These are phyloP conservation scores for Hydropsyche tenuis DNA, from an alignment of 1,140 invertebrate genomes.

Conservation along the genomic window DNA sequence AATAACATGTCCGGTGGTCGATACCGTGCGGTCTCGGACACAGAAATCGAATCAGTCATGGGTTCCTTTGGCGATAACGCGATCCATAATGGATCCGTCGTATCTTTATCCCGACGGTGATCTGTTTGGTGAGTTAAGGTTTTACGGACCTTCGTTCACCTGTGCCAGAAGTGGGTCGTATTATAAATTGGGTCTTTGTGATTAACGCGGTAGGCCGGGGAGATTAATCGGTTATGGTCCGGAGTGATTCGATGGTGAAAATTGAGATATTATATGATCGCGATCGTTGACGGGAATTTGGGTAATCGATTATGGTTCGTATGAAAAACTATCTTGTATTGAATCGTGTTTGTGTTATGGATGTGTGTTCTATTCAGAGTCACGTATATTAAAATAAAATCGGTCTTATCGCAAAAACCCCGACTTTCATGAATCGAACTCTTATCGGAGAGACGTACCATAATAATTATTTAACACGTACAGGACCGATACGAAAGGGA, in stretches of 20 bases:
- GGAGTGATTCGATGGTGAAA: too few species aligned
- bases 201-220: slow-evolving; percentile 39
- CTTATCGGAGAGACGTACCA: too few species aligned
- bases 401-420: too few species aligned
- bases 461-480: slow-evolving; percentile 14
- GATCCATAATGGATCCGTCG: slow-evolving; percentile 35
- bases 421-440: too few species aligned
- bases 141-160: slow-evolving; percentile 23
- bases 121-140: slow-evolving; percentile 3
- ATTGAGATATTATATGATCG: too few species aligned
- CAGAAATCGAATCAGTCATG: slow-evolving; percentile 35
- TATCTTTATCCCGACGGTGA: slow-evolving; percentile 25
- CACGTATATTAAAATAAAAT: too few species aligned
- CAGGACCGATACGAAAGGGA: background rate
- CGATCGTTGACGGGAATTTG: too few species aligned
- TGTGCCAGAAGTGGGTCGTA: slow-evolving; percentile 16
- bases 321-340: too few species aligned
- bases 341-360: too few species aligned
- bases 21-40: slow-evolving; percentile 6
- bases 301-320: too few species aligned
- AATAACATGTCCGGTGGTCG: slow-evolving; percentile 17
- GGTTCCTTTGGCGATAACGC: slow-evolving; percentile 30
- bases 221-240: slow-evolving; percentile 34
- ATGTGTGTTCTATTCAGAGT: too few species aligned
- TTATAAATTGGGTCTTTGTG: slow-evolving; percentile 44